phyloP scores from a whole-genome alignment of 2,113 vertebrate species.

The Globicephala melas region DNA sequence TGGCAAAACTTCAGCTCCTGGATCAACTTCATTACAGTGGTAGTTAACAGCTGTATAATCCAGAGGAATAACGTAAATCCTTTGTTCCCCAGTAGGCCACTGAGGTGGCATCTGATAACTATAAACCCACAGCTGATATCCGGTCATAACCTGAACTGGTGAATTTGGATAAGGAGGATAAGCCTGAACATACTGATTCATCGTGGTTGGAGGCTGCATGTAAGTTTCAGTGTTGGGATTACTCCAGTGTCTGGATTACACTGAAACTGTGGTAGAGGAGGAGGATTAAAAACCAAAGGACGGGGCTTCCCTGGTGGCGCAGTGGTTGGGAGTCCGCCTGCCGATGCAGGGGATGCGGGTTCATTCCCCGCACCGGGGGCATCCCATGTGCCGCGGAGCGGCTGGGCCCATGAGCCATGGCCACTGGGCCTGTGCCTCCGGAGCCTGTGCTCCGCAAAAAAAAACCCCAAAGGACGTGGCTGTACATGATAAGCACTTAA shows the following conservation, averaged over 20 bases:
- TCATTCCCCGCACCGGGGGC: too few species aligned
- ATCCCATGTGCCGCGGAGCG: too few species aligned
- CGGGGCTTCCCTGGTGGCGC: constrained; percentile 63
- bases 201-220: constrained; percentile 82
- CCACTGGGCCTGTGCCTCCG: too few species aligned
- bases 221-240: constrained; percentile 81
- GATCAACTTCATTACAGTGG: constrained; percentile 78
- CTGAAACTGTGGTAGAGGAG: constrained; percentile 87
- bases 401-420: too few species aligned
- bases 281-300: constrained; percentile 82
- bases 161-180: constrained; percentile 86
- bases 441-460: too few species aligned
- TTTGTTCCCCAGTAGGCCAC: constrained; percentile 82
- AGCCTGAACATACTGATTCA: constrained; percentile 83
- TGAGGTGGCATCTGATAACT: constrained; percentile 87
- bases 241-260: constrained; percentile 75
- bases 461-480: constrained; percentile 76
- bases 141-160: constrained; percentile 89
- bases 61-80: constrained; percentile 82
- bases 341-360: too few species aligned
- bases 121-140: constrained; percentile 88
- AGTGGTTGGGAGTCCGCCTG: too few species aligned
- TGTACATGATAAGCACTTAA: constrained; percentile 81
- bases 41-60: constrained; percentile 81
- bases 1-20: constrained; percentile 62